Evolutionary conservation across 2,113 vertebrate species (phyloP).

Genomic region (Delphinus delphis): DNA sequence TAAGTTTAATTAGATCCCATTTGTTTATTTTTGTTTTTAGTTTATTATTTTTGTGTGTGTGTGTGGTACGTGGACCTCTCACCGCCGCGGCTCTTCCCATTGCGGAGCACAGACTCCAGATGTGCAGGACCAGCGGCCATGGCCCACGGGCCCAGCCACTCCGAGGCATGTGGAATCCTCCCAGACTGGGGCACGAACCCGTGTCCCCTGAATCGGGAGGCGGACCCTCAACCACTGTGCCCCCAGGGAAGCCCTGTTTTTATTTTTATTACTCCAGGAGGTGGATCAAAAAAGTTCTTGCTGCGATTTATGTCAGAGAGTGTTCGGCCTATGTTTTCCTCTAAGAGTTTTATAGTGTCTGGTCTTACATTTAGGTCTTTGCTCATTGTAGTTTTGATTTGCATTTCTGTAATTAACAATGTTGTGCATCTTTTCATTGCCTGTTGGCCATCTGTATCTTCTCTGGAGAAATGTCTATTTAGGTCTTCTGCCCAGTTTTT

Average conservation of each 20-base stretch:
- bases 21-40: not conserved
- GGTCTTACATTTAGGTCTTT: not conserved
- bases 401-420: not conserved
- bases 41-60: too few relatives aligned
- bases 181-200: rapidly evolving
- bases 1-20: not conserved
- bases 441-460: not conserved
- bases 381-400: not conserved
- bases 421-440: not conserved
- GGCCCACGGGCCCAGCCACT: rapidly evolving
- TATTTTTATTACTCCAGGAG: not conserved
- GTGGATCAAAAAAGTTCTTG: not conserved
- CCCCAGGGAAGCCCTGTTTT: not conserved
- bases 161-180: too few relatives aligned
- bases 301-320: not conserved
- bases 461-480: not conserved
- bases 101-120: too few relatives aligned
- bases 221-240: rapidly evolving
- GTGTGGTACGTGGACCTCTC: too few relatives aligned
- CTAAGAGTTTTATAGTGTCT: not conserved
- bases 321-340: not conserved
- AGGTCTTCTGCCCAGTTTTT: not conserved
- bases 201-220: rapidly evolving
- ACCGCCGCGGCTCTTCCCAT: rapidly evolving
- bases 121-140: too few relatives aligned